A percentile compares a stretch with the other conserved stretches of the same genome.
These are phyloP conservation scores for Mya arenaria DNA, from an alignment of 1,140 invertebrate species.

Conservation along the genomic window DNA sequence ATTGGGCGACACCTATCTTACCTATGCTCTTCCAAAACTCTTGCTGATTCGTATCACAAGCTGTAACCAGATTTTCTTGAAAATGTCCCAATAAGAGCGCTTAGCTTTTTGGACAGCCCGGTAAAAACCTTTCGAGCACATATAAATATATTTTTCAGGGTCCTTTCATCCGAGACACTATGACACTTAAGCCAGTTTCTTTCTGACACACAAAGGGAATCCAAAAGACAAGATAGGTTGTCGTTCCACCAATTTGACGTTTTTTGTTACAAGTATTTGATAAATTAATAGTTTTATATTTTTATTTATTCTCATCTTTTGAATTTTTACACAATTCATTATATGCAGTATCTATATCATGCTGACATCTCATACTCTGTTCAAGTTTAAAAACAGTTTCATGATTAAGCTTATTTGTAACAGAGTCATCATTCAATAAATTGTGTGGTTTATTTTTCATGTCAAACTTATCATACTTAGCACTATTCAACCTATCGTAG, in stretches of 20 bases:
- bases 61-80: background rate
- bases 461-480: constrained; percentile 17
- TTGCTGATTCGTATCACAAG: background rate
- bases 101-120: background rate
- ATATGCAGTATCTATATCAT: background rate
- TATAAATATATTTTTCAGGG: background rate
- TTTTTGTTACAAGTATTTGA: background rate
- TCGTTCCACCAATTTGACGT: background rate
- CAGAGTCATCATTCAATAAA: background rate
- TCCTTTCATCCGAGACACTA: background rate
- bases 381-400: background rate
- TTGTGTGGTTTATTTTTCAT: background rate
- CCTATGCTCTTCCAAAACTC: constrained; percentile 33
- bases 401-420: background rate
- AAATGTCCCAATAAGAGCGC: background rate
- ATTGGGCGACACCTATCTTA: background rate
- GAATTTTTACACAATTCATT: background rate
- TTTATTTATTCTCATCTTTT: background rate
- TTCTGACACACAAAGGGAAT: background rate
- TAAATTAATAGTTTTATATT: background rate
- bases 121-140: constrained; percentile 16
- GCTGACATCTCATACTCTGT: background rate
- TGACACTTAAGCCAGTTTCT: constrained; percentile 13
- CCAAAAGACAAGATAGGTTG: background rate
- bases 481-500: background rate